A percentile compares a stretch with the other conserved stretches of the same genome.
Conservation (phyloP, 2,797 vertebrate species). For the Xiphorhynchus erythropygius region DNA sequence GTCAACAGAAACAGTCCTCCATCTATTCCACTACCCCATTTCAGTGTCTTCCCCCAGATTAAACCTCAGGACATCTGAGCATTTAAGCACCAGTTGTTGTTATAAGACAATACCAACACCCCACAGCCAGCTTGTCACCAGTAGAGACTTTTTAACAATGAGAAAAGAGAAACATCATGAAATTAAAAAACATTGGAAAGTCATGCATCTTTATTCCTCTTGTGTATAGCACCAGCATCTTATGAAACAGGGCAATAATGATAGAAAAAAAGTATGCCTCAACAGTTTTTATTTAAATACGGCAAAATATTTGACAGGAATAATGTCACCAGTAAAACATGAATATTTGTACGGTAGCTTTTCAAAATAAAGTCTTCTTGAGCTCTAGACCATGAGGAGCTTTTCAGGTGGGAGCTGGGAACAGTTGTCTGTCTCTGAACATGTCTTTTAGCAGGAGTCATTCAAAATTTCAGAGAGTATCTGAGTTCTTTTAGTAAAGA, state of each 20-base stretch:
- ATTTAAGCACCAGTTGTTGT: not conserved
- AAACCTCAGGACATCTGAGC: not conserved
- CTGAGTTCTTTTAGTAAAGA: not conserved
- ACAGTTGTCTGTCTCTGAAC: not conserved
- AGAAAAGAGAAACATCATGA: not conserved
- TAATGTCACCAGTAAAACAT: not conserved
- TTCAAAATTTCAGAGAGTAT: not conserved
- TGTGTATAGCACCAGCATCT: not conserved
- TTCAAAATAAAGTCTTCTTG: not conserved
- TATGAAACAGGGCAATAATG: not conserved
- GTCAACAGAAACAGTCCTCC: not conserved
- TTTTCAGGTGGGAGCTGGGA: not conserved
- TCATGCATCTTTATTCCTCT: not conserved
- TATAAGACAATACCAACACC: not conserved
- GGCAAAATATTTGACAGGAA: not conserved
- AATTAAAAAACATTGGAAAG: not conserved
- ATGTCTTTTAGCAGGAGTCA: not conserved
- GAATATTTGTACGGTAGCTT: not conserved
- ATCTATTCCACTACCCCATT: not conserved
- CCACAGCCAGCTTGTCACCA: not conserved
- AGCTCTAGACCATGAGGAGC: not conserved
- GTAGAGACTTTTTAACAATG: not conserved
- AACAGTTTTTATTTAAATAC: not conserved
- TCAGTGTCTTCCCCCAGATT: not conserved
- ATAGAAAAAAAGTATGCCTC: not conserved